These are phyloP conservation scores for Patella ulyssiponensis DNA, from an alignment of 2,888 invertebrate species.

Conservation along the genomic window DNA sequence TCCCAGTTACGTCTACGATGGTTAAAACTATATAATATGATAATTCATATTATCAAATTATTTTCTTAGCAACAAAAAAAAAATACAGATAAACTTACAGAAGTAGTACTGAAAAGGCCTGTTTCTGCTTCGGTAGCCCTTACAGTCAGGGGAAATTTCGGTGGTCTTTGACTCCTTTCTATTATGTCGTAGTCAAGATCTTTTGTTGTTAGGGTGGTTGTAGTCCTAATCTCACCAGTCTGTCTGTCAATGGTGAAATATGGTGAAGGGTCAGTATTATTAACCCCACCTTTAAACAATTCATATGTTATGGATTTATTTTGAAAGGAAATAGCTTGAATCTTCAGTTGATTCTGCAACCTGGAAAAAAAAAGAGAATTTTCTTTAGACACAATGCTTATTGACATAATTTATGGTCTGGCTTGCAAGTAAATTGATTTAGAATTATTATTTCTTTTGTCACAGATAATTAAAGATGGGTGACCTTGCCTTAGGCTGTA, in stretches of 20 bases:
- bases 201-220: not conserved
- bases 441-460: not conserved
- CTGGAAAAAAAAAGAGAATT: conserved; percentile 42
- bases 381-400: not conserved
- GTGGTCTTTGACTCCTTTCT: conserved; percentile 65
- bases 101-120: conserved; percentile 95
- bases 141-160: conserved; percentile 88
- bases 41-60: too few species aligned
- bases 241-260: conserved; percentile 51
- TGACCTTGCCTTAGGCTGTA: not conserved
- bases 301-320: conserved; percentile 97
- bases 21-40: too few species aligned
- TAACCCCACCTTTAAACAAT: conserved; percentile 80
- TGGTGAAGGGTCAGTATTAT: conserved; percentile 84
- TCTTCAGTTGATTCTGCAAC: conserved; percentile 88
- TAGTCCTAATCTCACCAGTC: conserved; percentile 85
- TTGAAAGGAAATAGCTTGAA: conserved; percentile 97
- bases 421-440: not conserved
- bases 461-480: conserved; percentile 14
- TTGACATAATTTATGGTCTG: too few species aligned
- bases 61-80: too few species aligned
- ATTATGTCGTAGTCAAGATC: not conserved
- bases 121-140: conserved; percentile 97
- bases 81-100: conserved; percentile 80
- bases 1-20: too few species aligned